Evolutionary conservation across 1,140 invertebrate genomes (phyloP).

Genomic region (Atta texana): DNA sequence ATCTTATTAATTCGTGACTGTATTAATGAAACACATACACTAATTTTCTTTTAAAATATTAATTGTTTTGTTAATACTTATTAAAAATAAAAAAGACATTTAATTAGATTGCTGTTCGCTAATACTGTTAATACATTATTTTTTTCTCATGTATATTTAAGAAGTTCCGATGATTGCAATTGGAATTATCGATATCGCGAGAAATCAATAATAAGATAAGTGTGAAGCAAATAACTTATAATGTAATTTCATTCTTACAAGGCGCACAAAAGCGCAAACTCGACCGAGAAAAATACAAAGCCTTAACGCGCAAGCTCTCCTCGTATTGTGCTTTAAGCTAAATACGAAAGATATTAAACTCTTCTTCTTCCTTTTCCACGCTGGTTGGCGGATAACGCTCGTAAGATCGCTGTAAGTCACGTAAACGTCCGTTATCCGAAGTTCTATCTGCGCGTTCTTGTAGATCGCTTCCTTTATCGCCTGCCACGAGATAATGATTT

Average conservation of each 20-base stretch:
- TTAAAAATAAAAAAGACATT: too few relatives aligned
- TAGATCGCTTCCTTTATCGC: constrained; percentile 60
- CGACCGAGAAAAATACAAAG: constrained; percentile 36
- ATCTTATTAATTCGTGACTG: too few relatives aligned
- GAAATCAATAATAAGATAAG: constrained; percentile 15
- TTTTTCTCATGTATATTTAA: too few relatives aligned
- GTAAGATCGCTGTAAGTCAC: constrained; percentile 61
- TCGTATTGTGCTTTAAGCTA: constrained; percentile 48
- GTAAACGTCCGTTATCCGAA: constrained; percentile 61
- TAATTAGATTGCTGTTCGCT: too few relatives aligned
- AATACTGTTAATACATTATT: too few relatives aligned
- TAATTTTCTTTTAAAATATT: too few relatives aligned
- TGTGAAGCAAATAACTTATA: constrained; percentile 17
- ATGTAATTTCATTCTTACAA: constrained; percentile 23
- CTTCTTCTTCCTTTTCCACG: constrained; percentile 40
- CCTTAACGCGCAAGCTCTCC: constrained; percentile 2
- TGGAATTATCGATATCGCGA: neutral
- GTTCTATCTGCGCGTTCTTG: constrained; percentile 56
- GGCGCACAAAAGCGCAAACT: neutral
- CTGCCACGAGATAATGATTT: constrained; percentile 61
- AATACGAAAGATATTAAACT: constrained; percentile 62
- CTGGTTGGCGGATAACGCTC: constrained; percentile 42
- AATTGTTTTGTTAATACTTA: too few relatives aligned
- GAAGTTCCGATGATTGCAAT: neutral
- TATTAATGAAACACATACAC: too few relatives aligned